phyloP scores from a whole-genome alignment of 2,113 vertebrate species.

The Cyanoliseus patagonus region DNA sequence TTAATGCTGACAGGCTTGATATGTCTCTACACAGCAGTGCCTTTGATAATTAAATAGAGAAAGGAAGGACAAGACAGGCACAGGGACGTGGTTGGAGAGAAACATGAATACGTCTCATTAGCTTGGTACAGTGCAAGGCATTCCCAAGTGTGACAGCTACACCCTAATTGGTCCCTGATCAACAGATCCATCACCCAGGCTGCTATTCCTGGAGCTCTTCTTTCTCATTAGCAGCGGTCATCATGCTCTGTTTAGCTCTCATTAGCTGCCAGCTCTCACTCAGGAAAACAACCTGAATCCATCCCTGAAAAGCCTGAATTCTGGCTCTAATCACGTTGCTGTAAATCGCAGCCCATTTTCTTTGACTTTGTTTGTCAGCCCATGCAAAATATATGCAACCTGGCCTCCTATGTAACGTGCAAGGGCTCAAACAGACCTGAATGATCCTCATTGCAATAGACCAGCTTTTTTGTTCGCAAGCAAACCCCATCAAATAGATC shows the following conservation, averaged over 20 bases:
- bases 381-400: not conserved
- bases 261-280: not conserved
- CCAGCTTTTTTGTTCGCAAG: not conserved
- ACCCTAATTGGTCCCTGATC: slow-evolving; percentile 42
- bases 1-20: slow-evolving; percentile 8
- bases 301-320: not conserved
- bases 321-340: not conserved
- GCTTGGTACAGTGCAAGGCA: not conserved
- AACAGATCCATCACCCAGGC: slow-evolving; percentile 5
- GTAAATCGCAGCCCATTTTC: not conserved
- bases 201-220: slow-evolving; percentile 21
- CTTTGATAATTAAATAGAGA: slow-evolving; percentile 21
- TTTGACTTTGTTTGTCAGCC: not conserved
- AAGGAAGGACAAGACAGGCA: not conserved
- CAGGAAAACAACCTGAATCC: not conserved
- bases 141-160: not conserved
- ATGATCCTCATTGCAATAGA: not conserved
- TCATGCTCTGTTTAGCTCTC: slow-evolving; percentile 33
- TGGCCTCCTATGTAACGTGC: not conserved
- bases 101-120: slow-evolving; percentile 1
- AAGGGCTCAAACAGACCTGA: not conserved
- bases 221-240: slow-evolving; percentile 20
- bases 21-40: not conserved
- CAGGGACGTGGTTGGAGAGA: not conserved
- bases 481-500: not conserved